Evolutionary conservation across 1,140 invertebrate genomes (phyloP), one percentile per base, ranked within the genome.

Genomic region (Leptinotarsa undecemlineata): DNA sequence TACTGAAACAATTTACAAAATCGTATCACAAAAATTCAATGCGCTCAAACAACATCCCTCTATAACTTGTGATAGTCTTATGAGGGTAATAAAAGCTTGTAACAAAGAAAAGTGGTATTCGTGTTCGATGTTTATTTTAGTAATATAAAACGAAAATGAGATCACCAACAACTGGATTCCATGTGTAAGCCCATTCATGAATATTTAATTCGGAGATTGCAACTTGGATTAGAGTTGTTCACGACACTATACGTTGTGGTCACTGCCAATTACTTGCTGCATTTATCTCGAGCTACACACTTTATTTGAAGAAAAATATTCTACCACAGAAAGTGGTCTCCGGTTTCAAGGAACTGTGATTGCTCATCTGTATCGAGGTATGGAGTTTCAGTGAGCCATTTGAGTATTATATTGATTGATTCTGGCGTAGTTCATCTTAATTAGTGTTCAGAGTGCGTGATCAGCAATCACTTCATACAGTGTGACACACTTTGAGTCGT

Each of bases 131-230:
- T 48, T 69, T 48, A 69, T 69, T 69, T 48, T 48, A 69, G 68
- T 21, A 47, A 48, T 48, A 69, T 69, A 69, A 69, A 69, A 69
- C 68, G 68, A 69, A 69, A 69, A 69, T 69, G 68, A 69, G 68
- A 69, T 69, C 68, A 69, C 42, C 48, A 69, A 69, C 68, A 69
- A 69, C 68, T 48, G 68, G 68, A 48, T 47, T 48, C 17, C 70
- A 57, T 73, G 72, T 73, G 72, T 73, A 64, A 64, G 42, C 47
- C 72, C 72, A 73, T 73, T 73, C 72, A 73, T 73, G 72, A 73
- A 73, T 73, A 73, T 73, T 73, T 73, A 73, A 73, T 67, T 73
- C 68, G 47, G 47, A 73, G 72, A 73, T 73, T 51, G 72, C 72
- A 42, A 60, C 19, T 19, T 67, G n/a, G 72, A 73, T 73, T 73